phyloP scores from a whole-genome alignment of 2,888 invertebrate species.

The Sceliomorpha sp. region DNA sequence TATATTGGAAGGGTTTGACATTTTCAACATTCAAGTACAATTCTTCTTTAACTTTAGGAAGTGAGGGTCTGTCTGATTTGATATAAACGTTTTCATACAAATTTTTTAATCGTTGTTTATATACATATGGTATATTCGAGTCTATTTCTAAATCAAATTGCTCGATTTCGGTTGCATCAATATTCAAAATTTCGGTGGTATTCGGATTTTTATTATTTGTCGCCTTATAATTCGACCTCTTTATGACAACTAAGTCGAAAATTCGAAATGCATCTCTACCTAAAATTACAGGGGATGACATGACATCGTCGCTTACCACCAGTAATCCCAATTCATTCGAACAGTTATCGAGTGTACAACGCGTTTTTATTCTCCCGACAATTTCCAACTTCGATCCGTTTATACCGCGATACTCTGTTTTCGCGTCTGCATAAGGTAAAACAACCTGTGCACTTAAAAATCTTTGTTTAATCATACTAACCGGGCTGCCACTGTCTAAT shows the following conservation, averaged over 20 bases:
- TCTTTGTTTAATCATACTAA: no score
- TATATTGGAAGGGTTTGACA: constrained; percentile 36
- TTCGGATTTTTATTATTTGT: background rate
- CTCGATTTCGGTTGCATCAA: background rate
- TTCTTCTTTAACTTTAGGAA: constrained; percentile 19
- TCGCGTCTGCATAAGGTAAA: no score
- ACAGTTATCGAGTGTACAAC: no score
- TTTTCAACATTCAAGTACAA: constrained; percentile 29
- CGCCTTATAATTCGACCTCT: background rate
- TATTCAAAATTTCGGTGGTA: constrained; percentile 14
- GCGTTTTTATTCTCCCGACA: background rate
- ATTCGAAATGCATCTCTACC: constrained; percentile 4
- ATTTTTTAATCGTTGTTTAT: constrained; percentile 18
- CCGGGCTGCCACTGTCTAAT: no score
- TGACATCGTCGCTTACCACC: no score
- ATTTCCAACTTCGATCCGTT: constrained; percentile 10
- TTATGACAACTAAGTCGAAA: background rate
- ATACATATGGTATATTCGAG: background rate
- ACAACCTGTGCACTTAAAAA: no score
- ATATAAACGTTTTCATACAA: constrained; percentile 16
- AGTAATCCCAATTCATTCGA: no score
- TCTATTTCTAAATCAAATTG: constrained; percentile 15
- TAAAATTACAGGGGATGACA: no score
- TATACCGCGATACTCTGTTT: no score
- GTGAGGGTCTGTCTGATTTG: constrained; percentile 7